Evolutionary conservation across 2,888 invertebrate genomes (phyloP).

Genomic region (Diarsia rubi): DNA sequence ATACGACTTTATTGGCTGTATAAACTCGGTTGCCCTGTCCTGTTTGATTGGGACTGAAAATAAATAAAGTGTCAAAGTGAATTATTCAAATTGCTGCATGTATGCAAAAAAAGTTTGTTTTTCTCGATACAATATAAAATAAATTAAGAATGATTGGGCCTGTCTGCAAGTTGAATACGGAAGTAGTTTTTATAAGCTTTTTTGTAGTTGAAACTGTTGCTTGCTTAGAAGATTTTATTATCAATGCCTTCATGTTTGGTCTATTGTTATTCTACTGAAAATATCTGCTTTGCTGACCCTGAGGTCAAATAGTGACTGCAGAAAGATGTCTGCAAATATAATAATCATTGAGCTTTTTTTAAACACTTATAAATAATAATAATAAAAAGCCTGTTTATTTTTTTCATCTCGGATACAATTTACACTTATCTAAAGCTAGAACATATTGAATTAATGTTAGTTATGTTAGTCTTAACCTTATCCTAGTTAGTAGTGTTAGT

Average conservation of each 20-base stretch:
- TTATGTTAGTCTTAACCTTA: too few species aligned
- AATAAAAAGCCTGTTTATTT: too few species aligned
- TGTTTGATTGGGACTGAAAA: constrained; percentile 8
- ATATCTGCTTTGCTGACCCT: background rate
- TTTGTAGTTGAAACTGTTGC: constrained; percentile 5
- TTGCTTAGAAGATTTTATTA: background rate
- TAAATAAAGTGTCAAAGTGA: constrained; percentile 38
- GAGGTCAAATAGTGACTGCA: constrained; percentile 43
- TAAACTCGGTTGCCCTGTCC: constrained; percentile 16
- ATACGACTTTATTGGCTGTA: constrained; percentile 35
- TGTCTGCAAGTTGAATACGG: constrained; percentile 4
- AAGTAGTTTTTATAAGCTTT: constrained; percentile 36
- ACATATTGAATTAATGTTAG: too few species aligned
- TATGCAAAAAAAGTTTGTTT: constrained; percentile 2
- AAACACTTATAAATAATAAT: background rate
- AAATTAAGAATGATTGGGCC: constrained; percentile 6
- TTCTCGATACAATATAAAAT: constrained; percentile 15
- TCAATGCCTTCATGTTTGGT: background rate
- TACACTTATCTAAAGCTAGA: too few species aligned
- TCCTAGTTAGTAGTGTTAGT: too few species aligned
- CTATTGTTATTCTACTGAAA: background rate
- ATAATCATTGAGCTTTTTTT: background rate
- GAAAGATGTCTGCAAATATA: constrained; percentile 12
- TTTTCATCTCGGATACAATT: too few species aligned
- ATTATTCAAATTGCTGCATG: background rate